These are phyloP conservation scores for Penaeus japonicus DNA, from an alignment of 1,140 invertebrate species.

Conservation along the genomic window DNA sequence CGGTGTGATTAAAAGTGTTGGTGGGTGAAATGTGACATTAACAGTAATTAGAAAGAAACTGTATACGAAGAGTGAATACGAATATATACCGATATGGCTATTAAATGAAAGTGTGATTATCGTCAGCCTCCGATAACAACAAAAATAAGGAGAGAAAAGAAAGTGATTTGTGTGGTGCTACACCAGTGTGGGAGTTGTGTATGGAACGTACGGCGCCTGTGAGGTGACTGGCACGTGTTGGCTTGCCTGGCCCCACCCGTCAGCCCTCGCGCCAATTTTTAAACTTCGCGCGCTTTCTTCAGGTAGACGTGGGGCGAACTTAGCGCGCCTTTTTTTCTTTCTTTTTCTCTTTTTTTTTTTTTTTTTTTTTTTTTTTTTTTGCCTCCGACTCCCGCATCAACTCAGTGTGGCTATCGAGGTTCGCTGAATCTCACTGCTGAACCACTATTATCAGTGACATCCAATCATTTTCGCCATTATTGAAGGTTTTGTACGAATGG, in stretches of 20 bases:
- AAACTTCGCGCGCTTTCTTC: constrained; percentile 40
- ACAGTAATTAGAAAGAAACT: background rate
- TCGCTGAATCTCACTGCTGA: no score
- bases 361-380: background rate
- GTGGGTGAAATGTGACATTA: background rate
- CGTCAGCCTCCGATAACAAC: no score
- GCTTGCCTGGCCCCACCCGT: constrained; percentile 15
- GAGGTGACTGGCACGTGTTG: constrained; percentile 25
- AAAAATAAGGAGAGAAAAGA: no score
- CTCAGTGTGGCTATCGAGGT: no score
- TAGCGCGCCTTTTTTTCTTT: background rate
- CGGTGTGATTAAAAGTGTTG: no score
- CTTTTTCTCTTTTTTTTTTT: background rate
- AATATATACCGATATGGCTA: background rate
- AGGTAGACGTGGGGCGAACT: constrained; percentile 12
- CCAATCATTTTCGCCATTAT: no score
- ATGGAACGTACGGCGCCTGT: no score
- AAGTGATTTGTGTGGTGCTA: no score
- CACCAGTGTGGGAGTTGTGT: no score
- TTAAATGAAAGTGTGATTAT: background rate
- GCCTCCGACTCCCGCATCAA: background rate
- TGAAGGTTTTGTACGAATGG: no score
- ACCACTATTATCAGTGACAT: no score
- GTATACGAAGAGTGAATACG: background rate
- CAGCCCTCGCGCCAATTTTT: constrained; percentile 43